These are phyloP conservation scores for Latrodectus hesperus DNA, from an alignment of 2,888 invertebrate genomes.

Conservation along the genomic window DNA sequence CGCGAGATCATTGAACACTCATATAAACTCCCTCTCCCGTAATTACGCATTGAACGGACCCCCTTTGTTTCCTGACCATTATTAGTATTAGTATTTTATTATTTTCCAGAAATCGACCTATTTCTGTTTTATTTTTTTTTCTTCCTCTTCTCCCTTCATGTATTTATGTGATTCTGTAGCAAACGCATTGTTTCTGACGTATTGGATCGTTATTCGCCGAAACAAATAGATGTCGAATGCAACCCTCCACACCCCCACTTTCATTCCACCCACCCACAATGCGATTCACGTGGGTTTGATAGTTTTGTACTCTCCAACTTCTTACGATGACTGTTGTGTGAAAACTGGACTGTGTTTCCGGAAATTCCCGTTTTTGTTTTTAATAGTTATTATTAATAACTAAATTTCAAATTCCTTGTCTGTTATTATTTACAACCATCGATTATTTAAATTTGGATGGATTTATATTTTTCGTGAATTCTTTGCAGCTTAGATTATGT, in stretches of 20 bases:
- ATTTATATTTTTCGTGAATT: too few relatives aligned
- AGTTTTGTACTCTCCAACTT: background rate
- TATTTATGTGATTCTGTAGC: slow-evolving; percentile 60
- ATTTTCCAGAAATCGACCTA: slow-evolving; percentile 62
- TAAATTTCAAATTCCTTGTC: too few relatives aligned
- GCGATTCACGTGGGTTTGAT: slow-evolving; percentile 13
- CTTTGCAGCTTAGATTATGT: too few relatives aligned
- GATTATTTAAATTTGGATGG: too few relatives aligned
- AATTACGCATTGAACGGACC: slow-evolving; percentile 44
- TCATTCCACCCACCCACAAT: background rate
- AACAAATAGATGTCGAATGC: slow-evolving; percentile 60
- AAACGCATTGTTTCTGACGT: slow-evolving; percentile 65
- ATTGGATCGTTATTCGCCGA: slow-evolving; percentile 63
- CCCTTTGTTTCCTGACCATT: slow-evolving; percentile 32
- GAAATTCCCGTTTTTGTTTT: too few relatives aligned
- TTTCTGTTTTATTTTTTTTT: slow-evolving; percentile 34
- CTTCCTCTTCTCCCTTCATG: slow-evolving; percentile 17
- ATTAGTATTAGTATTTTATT: slow-evolving; percentile 67
- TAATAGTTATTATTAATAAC: too few relatives aligned
- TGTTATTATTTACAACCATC: too few relatives aligned
- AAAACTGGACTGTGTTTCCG: too few relatives aligned
- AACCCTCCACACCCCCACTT: background rate
- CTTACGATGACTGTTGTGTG: background rate
- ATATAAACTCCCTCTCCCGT: slow-evolving; percentile 63
- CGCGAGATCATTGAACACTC: slow-evolving; percentile 64